A percentile compares a stretch with the other conserved stretches of the same genome.
Conservation (phyloP, 2,888 invertebrate species). For the Epinotia brunnichana region DNA sequence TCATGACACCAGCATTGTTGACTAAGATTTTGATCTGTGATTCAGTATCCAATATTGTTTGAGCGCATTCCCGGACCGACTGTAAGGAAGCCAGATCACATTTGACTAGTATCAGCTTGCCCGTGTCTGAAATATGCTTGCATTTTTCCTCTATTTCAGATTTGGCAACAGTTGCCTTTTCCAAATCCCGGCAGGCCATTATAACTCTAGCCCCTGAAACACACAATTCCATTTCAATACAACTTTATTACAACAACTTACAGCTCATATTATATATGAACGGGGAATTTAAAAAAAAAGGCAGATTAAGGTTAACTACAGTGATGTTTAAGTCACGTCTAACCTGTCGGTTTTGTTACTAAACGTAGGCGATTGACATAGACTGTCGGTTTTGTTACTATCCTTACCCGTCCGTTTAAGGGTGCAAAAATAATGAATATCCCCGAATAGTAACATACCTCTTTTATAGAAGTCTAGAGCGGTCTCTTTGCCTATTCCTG, state of each 20-base stretch:
- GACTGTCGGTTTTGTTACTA: too few species aligned
- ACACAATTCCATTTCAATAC: background rate
- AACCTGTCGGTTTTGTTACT: too few species aligned
- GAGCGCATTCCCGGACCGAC: slow-evolving; percentile 85
- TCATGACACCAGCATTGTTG: slow-evolving; percentile 90
- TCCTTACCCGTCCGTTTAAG: too few species aligned
- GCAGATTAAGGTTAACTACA: too few species aligned
- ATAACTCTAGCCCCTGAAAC: slow-evolving; percentile 82
- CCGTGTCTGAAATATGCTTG: slow-evolving; percentile 44
- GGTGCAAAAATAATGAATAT: too few species aligned
- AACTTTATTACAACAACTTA: slow-evolving; percentile 2
- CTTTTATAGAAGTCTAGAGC: slow-evolving; percentile 76
- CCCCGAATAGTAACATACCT: slow-evolving; percentile 55
- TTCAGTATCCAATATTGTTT: slow-evolving; percentile 82
- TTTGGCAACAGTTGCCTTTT: slow-evolving; percentile 81
- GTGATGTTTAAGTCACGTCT: too few species aligned
- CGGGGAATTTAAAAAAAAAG: too few species aligned
- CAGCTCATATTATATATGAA: background rate
- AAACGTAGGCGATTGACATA: too few species aligned
- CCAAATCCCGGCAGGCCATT: slow-evolving; percentile 81
- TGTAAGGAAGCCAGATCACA: slow-evolving; percentile 85
- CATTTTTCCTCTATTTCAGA: slow-evolving; percentile 65
- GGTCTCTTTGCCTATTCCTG: slow-evolving; percentile 79
- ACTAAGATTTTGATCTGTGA: slow-evolving; percentile 85
- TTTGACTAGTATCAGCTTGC: slow-evolving; percentile 56